Evolutionary conservation across 1,140 invertebrate genomes (phyloP).

Genomic region (Pemphigus obesinymphae): DNA sequence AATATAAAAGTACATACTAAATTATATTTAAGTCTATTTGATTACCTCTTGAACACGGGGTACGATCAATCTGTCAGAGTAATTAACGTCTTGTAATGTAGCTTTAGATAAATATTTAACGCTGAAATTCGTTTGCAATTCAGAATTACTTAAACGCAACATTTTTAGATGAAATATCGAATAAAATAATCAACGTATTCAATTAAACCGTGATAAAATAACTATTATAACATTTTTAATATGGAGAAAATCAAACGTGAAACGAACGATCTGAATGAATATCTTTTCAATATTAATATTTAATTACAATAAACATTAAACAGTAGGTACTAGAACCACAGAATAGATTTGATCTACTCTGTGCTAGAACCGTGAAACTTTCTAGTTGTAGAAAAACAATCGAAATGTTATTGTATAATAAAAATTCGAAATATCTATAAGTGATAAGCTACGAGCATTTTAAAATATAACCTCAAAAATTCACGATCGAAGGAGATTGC

Average conservation of each 20-base stretch:
- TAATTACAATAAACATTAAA: no score
- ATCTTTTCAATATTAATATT: no score
- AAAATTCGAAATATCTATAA: neutral
- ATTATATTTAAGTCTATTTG: neutral
- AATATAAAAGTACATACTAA: neutral
- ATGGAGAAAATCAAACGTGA: no score
- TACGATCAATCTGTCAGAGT: neutral
- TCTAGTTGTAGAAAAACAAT: no score
- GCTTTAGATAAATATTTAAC: neutral
- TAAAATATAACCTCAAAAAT: neutral
- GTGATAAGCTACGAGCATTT: neutral
- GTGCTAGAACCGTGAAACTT: no score
- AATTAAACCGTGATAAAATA: no score
- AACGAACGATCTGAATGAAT: no score
- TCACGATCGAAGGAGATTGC: neutral
- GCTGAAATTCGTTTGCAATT: slow-evolving; percentile 18
- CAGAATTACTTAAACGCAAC: neutral
- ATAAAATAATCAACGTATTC: no score
- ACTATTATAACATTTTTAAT: no score
- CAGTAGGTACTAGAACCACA: no score
- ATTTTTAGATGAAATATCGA: neutral
- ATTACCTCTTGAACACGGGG: neutral
- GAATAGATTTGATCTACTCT: no score
- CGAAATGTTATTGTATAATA: neutral
- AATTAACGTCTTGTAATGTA: neutral